These are phyloP conservation scores for Drosophila teissieri DNA, from an alignment of 1,140 invertebrate species.

Conservation along the genomic window DNA sequence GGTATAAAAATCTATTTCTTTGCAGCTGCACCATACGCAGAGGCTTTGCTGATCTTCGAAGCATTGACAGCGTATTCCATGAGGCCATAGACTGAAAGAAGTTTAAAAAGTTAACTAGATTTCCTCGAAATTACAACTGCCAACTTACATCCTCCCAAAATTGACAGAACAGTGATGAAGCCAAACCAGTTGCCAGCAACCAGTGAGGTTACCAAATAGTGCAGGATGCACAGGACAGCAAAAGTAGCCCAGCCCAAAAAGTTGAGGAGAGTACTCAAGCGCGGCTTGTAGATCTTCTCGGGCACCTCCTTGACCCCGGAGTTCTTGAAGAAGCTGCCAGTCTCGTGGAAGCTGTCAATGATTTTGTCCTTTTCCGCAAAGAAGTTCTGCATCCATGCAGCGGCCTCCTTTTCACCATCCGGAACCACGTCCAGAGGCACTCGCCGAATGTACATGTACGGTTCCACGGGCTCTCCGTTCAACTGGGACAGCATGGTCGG, in stretches of 20 bases:
- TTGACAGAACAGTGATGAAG: slow-evolving; percentile 87
- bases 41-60: slow-evolving; percentile 92
- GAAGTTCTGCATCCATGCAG: slow-evolving; percentile 91
- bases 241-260: slow-evolving; percentile 88
- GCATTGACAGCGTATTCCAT: slow-evolving; percentile 92
- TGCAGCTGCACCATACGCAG: slow-evolving; percentile 88
- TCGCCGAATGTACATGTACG: slow-evolving; percentile 92
- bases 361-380: slow-evolving; percentile 89
- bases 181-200: slow-evolving; percentile 90
- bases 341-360: slow-evolving; percentile 91
- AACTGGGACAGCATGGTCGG: slow-evolving; percentile 93
- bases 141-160: slow-evolving; percentile 90
- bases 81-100: slow-evolving; percentile 89
- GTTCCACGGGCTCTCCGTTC: slow-evolving; percentile 89
- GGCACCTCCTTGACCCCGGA: slow-evolving; percentile 89
- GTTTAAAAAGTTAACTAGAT: neutral
- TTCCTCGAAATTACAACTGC: neutral
- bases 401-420: slow-evolving; percentile 90
- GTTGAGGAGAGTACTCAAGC: slow-evolving; percentile 89
- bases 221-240: slow-evolving; percentile 89
- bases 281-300: slow-evolving; percentile 86
- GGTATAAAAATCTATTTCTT: slow-evolving; percentile 25
- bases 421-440: slow-evolving; percentile 93
- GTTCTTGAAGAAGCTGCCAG: slow-evolving; percentile 92
- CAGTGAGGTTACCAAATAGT: slow-evolving; percentile 89